phyloP scores from a whole-genome alignment of 2,113 vertebrate species.

The Trinectes maculatus region DNA sequence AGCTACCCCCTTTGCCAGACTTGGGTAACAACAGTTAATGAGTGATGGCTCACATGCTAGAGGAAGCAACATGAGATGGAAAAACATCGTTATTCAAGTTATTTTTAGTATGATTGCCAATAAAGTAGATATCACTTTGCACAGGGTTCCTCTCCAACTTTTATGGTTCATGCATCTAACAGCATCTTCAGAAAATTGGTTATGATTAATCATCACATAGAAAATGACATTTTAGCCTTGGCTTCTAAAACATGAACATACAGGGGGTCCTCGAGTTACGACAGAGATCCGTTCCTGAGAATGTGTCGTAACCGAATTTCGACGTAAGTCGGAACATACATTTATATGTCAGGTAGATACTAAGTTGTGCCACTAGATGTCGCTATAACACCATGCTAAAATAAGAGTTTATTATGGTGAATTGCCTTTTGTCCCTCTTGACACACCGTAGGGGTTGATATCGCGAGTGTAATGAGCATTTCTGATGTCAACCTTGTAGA shows the following conservation, averaged over 20 bases:
- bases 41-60: conserved; percentile 36
- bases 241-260: conserved; percentile 52
- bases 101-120: conserved; percentile 49
- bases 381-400: too few species aligned
- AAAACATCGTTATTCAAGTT: conserved; percentile 63
- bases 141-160: conserved; percentile 28
- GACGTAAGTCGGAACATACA: too few species aligned
- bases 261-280: too few species aligned
- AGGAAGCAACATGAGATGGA: conserved; percentile 26
- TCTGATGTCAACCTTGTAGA: too few species aligned
- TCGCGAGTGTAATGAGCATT: too few species aligned
- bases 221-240: conserved; percentile 44
- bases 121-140: conserved; percentile 56
- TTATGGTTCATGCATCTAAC: conserved; percentile 46
- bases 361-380: too few species aligned
- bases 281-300: too few species aligned
- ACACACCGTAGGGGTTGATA: too few species aligned
- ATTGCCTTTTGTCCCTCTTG: too few species aligned
- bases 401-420: too few species aligned
- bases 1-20: conserved; percentile 12
- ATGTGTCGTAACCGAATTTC: too few species aligned
- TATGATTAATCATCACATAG: conserved; percentile 47
- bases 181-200: conserved; percentile 51
- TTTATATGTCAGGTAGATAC: too few species aligned
- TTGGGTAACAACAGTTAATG: conserved; percentile 44